These are phyloP conservation scores for Agrotis segetum DNA, from an alignment of 2,888 invertebrate species.

Conservation along the genomic window DNA sequence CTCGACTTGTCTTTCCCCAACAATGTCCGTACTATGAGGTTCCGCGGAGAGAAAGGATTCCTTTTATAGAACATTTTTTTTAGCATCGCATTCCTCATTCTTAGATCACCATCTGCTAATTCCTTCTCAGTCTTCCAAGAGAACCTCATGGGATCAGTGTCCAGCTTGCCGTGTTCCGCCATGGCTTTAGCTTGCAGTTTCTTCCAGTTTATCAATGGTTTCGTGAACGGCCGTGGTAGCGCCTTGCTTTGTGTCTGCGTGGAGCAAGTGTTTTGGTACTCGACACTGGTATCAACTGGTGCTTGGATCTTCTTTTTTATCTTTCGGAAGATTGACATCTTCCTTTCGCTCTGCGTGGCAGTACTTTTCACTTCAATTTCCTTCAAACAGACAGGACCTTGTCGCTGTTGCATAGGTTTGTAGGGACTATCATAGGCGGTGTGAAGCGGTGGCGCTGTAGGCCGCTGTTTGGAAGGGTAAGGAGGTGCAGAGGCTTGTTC, in stretches of 20 bases:
- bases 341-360: constrained; percentile 84
- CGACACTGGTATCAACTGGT: constrained; percentile 53
- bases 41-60: constrained; percentile 85
- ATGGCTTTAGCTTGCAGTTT: constrained; percentile 72
- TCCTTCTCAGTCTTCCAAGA: constrained; percentile 77
- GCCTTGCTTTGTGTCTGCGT: constrained; percentile 63
- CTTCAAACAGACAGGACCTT: constrained; percentile 82
- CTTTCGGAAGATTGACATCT: constrained; percentile 79
- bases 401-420: constrained; percentile 68
- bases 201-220: constrained; percentile 77
- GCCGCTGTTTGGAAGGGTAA: constrained; percentile 53
- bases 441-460: constrained; percentile 65
- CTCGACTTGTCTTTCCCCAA: constrained; percentile 82
- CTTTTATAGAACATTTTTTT: constrained; percentile 83
- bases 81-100: constrained; percentile 80
- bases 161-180: constrained; percentile 44
- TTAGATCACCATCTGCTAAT: constrained; percentile 78
- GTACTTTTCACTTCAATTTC: constrained; percentile 87
- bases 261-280: constrained; percentile 64
- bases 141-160: constrained; percentile 70
- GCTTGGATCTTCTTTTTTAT: constrained; percentile 75
- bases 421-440: constrained; percentile 66
- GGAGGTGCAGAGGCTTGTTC: constrained; percentile 47
- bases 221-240: constrained; percentile 35
- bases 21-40: constrained; percentile 80